Evolutionary conservation across 2,888 invertebrate genomes (phyloP), one percentile per base, ranked within the genome.

Genomic region (Tetrapedia diversipes): DNA sequence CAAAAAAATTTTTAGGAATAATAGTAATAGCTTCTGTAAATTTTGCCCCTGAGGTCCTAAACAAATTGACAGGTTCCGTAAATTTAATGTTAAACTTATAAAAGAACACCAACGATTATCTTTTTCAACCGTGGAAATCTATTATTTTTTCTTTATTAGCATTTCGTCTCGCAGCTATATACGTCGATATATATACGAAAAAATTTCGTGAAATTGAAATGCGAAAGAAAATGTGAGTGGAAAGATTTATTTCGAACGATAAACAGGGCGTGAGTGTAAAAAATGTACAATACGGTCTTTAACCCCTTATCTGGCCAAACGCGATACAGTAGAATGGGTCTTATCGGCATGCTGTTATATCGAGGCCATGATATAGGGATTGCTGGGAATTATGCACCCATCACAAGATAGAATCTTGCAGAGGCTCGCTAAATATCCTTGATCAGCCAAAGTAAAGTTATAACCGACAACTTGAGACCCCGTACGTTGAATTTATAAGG

Each of bases 331-430:
- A 19, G 16, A 56, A 16, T 37, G 22, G 16, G 22, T 56, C 4
- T 8, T 37, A 56, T 56, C 56, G 24, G n/a, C 16, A n/a, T 56
- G 3, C 37, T 16, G 27, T 54, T 22, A 37, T 22, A 32, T 7
- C 1, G 16, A 19, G 4, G 11, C 22, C 8, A 24, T 4, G 16
- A 24, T 56, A 14, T 37, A 56, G 14, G 37, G 4, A 7, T 10
- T 37, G 4, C 22, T 4, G 37, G 39, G 39, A 39, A 56, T 56
- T 39, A 56, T 56, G 16, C 39, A n/a, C 22, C 22, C 8, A 37
- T 37, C n/a, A 27, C 4, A 1, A 56, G 56, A 56, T 39, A 56
- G n/a, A 39, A 56, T 56, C 56, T 39, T 39, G 2, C 56, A n/a
- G n/a, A n/a, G n/a, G n/a, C 11, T 1, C 2, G 56, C 6, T 22